Conservation (phyloP, 1,140 invertebrate species). For the Brachionus koreanus region DNA sequence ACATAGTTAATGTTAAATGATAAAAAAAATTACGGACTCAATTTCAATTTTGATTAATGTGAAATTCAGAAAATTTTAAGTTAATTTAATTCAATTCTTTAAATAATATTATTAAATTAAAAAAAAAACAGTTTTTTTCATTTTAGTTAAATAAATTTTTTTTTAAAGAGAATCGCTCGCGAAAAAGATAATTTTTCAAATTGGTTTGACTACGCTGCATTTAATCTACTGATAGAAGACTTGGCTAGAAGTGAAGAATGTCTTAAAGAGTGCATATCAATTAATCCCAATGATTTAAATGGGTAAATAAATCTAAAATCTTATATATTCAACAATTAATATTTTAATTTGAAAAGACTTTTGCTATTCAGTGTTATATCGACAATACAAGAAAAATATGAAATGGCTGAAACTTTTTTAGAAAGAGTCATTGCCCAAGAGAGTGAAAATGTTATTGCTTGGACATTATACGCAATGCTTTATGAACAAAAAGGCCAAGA, state of each 20-base stretch:
- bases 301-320: neutral
- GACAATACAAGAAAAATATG: constrained; percentile 53
- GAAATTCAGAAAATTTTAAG: no score
- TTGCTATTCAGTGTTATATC: constrained; percentile 56
- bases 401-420: constrained; percentile 58
- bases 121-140: no score
- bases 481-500: constrained; percentile 58
- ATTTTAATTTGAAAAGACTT: constrained; percentile 48
- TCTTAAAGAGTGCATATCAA: constrained; percentile 57
- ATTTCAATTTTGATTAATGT: no score
- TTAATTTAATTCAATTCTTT: no score
- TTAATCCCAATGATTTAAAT: constrained; percentile 50
- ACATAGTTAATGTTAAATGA: no score
- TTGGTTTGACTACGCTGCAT: constrained; percentile 59
- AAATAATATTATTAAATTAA: no score
- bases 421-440: constrained; percentile 56
- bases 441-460: constrained; percentile 55
- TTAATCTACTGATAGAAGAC: constrained; percentile 55
- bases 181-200: constrained; percentile 54
- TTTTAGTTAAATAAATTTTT: no score
- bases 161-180: constrained; percentile 55
- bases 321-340: neutral
- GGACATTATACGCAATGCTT: constrained; percentile 56
- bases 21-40: no score
- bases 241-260: constrained; percentile 58